A percentile compares a stretch with the other conserved stretches of the same genome.
phyloP scores from a whole-genome alignment of 2,113 vertebrate species.

The Chloebia gouldiae region DNA sequence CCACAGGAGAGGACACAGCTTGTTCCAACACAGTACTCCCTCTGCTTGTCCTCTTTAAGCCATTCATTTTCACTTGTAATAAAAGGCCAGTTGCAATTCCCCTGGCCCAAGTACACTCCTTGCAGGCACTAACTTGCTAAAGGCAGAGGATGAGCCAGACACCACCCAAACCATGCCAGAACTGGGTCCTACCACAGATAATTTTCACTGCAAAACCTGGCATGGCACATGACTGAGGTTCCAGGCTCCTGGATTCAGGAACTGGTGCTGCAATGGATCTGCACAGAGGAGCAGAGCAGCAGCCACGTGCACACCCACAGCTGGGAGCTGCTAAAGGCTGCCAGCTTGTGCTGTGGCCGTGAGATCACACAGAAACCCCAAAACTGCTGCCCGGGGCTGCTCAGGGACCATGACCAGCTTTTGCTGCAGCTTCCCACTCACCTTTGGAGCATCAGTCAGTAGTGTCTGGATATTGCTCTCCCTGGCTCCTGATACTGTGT shows the following conservation, averaged over 20 bases:
- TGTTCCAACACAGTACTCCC: background rate
- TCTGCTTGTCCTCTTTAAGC: background rate
- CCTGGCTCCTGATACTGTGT: background rate
- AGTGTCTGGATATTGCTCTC: background rate
- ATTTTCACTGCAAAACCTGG: background rate
- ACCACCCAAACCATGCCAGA: background rate
- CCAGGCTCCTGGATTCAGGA: background rate
- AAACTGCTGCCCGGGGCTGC: background rate
- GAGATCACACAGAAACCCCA: background rate
- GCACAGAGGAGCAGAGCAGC: background rate
- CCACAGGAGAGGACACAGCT: background rate
- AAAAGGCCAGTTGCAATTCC: background rate
- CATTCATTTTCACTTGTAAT: background rate
- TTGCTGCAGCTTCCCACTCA: background rate
- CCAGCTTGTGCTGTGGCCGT: slow-evolving; percentile 9
- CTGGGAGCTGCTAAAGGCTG: background rate
- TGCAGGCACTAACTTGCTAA: background rate
- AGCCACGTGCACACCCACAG: background rate
- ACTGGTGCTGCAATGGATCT: background rate
- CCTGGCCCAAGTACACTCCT: background rate
- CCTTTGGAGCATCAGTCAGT: rapidly evolving
- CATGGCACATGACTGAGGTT: rapidly evolving
- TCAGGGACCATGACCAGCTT: rapidly evolving
- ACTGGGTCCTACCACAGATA: rapidly evolving
- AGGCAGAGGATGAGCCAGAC: background rate